phyloP scores from a whole-genome alignment of 2,113 vertebrate species.

The Maccullochella peelii region DNA sequence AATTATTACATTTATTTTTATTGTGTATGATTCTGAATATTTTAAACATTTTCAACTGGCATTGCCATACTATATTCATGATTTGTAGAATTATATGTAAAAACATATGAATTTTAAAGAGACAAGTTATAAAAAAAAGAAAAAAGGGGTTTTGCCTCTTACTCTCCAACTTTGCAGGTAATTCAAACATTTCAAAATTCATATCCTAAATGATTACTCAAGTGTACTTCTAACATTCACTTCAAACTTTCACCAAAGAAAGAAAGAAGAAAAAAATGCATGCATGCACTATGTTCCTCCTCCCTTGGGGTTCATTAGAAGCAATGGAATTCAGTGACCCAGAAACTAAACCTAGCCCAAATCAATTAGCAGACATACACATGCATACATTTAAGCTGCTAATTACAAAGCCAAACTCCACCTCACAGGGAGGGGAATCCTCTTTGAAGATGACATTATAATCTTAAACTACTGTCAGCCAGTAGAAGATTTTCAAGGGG shows the following conservation, averaged over 20 bases:
- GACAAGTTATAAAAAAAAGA: background rate
- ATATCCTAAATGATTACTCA: constrained; percentile 56
- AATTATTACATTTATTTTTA: background rate
- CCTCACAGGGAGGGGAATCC: constrained; percentile 66
- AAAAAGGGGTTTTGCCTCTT: background rate
- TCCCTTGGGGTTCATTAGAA: constrained; percentile 83
- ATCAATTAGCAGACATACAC: constrained; percentile 79
- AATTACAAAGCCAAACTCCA: constrained; percentile 76
- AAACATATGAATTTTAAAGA: background rate
- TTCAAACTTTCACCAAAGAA: constrained; percentile 65
- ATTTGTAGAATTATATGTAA: background rate
- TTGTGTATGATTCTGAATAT: background rate
- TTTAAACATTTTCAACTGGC: background rate
- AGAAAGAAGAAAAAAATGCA: constrained; percentile 60
- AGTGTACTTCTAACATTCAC: constrained; percentile 66
- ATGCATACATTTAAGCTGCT: constrained; percentile 72
- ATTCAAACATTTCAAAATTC: constrained; percentile 43
- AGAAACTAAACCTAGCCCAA: constrained; percentile 80
- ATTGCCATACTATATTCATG: background rate
- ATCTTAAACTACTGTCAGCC: constrained; percentile 16
- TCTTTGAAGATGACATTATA: constrained; percentile 75
- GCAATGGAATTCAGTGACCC: constrained; percentile 85
- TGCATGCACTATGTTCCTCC: constrained; percentile 65
- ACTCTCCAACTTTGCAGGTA: constrained; percentile 17
- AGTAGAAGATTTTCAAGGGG: constrained; percentile 6